Conservation (phyloP, 2,888 invertebrate genomes). For the Pristionchus maxplancki region DNA sequence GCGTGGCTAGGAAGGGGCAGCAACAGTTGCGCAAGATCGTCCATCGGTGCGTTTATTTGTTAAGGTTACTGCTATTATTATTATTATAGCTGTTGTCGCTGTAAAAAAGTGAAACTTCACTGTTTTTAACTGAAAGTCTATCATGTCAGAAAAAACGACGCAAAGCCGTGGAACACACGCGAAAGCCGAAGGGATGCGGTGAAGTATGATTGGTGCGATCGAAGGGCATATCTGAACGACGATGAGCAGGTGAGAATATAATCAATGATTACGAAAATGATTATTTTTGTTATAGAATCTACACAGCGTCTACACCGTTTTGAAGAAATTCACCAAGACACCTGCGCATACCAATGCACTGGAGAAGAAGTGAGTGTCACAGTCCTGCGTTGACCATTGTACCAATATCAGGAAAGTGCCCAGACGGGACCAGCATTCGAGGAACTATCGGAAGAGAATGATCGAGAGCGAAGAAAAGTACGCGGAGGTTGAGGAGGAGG, state of each 20-base stretch:
- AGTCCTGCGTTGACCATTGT: no score
- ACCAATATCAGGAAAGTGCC: neutral
- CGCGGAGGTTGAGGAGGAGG: neutral
- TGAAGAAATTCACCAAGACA: no score
- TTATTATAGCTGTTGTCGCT: neutral
- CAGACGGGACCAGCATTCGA: neutral
- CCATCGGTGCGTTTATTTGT: slow-evolving; percentile 1
- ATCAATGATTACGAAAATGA: no score
- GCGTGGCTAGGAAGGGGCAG: neutral
- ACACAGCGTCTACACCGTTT: no score
- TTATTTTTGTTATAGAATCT: no score
- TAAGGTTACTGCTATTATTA: neutral
- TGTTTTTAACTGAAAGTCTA: neutral
- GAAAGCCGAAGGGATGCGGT: neutral
- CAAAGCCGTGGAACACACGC: neutral
- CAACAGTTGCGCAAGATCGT: neutral
- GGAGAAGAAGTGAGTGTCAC: no score
- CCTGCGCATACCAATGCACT: no score
- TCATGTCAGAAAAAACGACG: neutral
- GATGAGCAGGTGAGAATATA: neutral
- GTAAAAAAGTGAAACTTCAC: no score
- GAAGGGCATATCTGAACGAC: neutral
- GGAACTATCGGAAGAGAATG: neutral
- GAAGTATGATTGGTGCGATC: neutral
- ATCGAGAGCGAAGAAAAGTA: neutral